phyloP scores from a whole-genome alignment of 2,888 invertebrate genomes.

The Synanthedon vespiformis region DNA sequence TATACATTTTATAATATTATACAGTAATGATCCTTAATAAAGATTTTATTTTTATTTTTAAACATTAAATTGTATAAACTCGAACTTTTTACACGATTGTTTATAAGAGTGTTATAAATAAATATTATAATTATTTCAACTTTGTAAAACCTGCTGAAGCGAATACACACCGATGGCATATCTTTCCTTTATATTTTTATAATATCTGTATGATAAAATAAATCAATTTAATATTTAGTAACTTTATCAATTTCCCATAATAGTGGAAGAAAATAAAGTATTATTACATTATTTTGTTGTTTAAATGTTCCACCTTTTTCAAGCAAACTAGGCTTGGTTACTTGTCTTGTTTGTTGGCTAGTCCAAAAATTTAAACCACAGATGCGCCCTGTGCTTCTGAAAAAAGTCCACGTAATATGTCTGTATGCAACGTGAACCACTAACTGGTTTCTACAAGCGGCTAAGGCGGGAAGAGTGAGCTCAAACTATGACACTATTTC shows the following conservation, averaged over 20 bases:
- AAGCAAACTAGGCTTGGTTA: too few relatives aligned
- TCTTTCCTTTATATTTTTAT: slow-evolving; percentile 17
- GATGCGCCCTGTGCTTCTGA: too few relatives aligned
- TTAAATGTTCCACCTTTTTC: not conserved
- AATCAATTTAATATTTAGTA: slow-evolving; percentile 34
- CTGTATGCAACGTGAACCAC: too few relatives aligned
- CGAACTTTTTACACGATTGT: slow-evolving; percentile 3
- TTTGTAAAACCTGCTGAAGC: slow-evolving; percentile 2
- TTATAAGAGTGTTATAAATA: slow-evolving; percentile 1
- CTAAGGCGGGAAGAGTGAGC: too few relatives aligned
- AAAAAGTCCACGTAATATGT: too few relatives aligned
- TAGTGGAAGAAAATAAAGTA: slow-evolving; percentile 49
- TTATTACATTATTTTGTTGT: slow-evolving; percentile 28
- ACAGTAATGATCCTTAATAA: slow-evolving; percentile 13
- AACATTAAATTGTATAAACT: slow-evolving; percentile 5
- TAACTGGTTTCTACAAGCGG: too few relatives aligned
- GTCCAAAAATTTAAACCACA: too few relatives aligned
- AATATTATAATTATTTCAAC: not conserved
- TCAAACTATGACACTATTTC: too few relatives aligned
- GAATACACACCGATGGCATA: not conserved
- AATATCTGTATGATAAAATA: slow-evolving; percentile 40
- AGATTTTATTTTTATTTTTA: slow-evolving; percentile 9
- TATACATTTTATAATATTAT: slow-evolving; percentile 15
- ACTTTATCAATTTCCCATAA: slow-evolving; percentile 38
- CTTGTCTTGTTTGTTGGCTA: too few relatives aligned